Base-by-base conservation (phyloP, 1,140 invertebrate genomes). In the Piezodorus guildinii region DNA sequence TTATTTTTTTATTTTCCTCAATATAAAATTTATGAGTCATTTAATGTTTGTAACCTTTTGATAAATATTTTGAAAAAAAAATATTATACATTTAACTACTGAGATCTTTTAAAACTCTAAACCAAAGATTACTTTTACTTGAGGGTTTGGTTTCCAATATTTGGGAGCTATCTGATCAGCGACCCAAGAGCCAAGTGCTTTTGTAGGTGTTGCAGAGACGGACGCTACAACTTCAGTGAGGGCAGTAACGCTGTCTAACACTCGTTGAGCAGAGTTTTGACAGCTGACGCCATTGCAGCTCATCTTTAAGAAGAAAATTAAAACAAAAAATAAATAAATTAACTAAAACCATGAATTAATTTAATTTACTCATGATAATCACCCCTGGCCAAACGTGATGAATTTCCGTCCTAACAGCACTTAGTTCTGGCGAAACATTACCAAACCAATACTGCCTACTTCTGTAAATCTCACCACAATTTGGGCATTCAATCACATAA, bases 401-500 rank as follows among this genome's bases (percentile, higher is more conserved):
- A 15, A 88, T 83, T 74, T 90, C 86, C 6, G 80, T 81, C 63
- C 81, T 74, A 10, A 87, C 84, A 12, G 80, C 81, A 15, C 76
- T 74, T 58, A 84, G 81, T 71, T 90, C 86, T 0, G 88, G 85
- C 69, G 83, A 80, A 68, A 84, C 83, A 72, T 93, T 92, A 1
- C 89, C 88, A 73, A 86, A 91, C 90, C 90, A 94, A 72, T 87
- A 86, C 70, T 91, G 84, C 12, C 88, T 77, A 72, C 86, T 88
- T 52, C 85, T 77, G 72, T 88, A 91, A 65, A 91, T 90, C 68
- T 91, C 83, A 2, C 90, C 89, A 77, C 88, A 91, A 67, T 83
- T 80, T 44, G 80, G 79, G 76, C 90, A 94, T 69, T 91, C 86
- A 43, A 92, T 81, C 2, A 88, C 81, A 72, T 87, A 82, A 4